phyloP scores from a whole-genome alignment of 2,888 invertebrate species.

The Agonopterix subpropinquella region DNA sequence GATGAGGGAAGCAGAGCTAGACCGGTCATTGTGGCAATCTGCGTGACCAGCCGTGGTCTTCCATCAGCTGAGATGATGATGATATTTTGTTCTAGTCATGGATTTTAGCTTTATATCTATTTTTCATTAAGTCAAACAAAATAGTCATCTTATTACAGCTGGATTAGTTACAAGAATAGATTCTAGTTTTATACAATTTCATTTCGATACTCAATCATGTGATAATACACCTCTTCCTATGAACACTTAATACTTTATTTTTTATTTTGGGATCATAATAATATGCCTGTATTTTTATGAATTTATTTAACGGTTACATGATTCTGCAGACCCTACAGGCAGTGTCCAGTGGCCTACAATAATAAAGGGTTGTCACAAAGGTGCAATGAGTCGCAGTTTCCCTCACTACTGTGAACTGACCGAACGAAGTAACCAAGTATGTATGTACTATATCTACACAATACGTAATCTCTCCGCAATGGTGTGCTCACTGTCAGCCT shows the following conservation, averaged over 20 bases:
- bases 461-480: constrained; percentile 6
- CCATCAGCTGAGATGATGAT: too few relatives aligned
- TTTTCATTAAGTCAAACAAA: too few relatives aligned
- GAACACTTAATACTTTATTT: not conserved
- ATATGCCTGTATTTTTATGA: too few relatives aligned
- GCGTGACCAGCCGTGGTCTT: too few relatives aligned
- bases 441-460: not conserved
- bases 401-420: not conserved
- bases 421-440: not conserved
- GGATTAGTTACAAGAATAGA: not conserved
- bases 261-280: not conserved
- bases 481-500: constrained; percentile 15
- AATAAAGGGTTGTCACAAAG: constrained; percentile 1
- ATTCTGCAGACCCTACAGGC: not conserved
- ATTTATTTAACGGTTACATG: not conserved
- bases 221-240: not conserved
- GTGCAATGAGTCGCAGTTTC: not conserved
- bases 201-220: not conserved
- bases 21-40: too few relatives aligned
- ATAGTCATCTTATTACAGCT: too few relatives aligned
- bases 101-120: too few relatives aligned
- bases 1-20: too few relatives aligned
- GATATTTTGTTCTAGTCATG: too few relatives aligned
- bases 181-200: not conserved
- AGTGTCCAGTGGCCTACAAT: constrained; percentile 1